Evolutionary conservation across 2,888 invertebrate genomes (phyloP), one percentile per base, ranked within the genome.

Genomic region (Petrolisthes manimaculis): DNA sequence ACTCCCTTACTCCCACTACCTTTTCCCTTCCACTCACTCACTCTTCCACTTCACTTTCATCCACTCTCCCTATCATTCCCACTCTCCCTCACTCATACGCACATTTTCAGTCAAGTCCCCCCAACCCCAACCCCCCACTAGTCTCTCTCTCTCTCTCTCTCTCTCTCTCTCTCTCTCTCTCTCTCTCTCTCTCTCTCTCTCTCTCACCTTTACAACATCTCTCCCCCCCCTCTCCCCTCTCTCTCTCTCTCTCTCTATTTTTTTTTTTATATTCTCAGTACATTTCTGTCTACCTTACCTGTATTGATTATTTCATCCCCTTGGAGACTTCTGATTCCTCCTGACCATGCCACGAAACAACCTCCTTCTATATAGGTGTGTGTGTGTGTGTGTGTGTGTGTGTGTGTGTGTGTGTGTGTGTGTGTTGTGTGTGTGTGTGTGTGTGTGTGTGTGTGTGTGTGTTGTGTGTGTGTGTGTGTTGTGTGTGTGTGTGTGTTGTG

Each of bases 231-330:
- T 77, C 77, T 14, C 51, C 37, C 14, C 21, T 51, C 51, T 18
- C 78, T 78, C 78, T 18, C 54, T 78, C 78, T 18, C 54, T 78
- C 78, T 18, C 18, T 78, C 78, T 14, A 24, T 51, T 14, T 21
- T 75, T 51, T 14, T 51, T 75, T n/a, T 14, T 18, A 6, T n/a
- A 8, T 51, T 24, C 24, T 14, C 4, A 9, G 9, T 24, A 24
- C 1, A 9, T 5, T 21, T 75, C 14, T 21, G 24, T n/a, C 14
- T 77, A 14, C 37, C 37, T 14, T 37, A 37, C 37, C 2, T 37
- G 37, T 37, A 37, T 37, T 37, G 37, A 12, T n/a, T n/a, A 37
- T 37, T 37, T 37, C 37, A 1, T 37, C 37, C 37, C 37, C 2
- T 37, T 37, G 37, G 37, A 37, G 37, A 2, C 37, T 37, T 37